phyloP scores from a whole-genome alignment of 2,888 invertebrate genomes.

The Euplagia quadripunctaria region DNA sequence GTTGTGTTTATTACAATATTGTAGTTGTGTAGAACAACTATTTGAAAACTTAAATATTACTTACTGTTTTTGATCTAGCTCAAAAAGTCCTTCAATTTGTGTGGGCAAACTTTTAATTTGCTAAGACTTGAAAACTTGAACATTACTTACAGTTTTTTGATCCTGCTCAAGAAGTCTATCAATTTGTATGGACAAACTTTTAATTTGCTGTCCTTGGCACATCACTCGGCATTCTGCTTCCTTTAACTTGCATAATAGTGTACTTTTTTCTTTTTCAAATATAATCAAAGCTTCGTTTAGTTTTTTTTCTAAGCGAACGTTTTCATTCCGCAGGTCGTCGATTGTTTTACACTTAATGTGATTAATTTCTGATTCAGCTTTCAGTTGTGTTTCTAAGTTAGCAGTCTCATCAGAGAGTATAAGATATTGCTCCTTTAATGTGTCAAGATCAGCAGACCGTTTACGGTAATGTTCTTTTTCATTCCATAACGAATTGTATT shows the following conservation, averaged over 20 bases:
- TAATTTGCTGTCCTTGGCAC: constrained; percentile 88
- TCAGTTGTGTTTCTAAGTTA: constrained; percentile 73
- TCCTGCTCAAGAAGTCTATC: constrained; percentile 79
- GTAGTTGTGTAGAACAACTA: too few species aligned
- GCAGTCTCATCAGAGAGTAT: constrained; percentile 77
- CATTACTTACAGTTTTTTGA: constrained; percentile 37
- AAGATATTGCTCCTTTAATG: constrained; percentile 76
- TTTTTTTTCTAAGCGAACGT: constrained; percentile 71
- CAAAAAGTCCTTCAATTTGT: constrained; percentile 84
- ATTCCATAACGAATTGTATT: constrained; percentile 76
- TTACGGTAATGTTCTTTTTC: constrained; percentile 80
- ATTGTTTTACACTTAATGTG: constrained; percentile 68
- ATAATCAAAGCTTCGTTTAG: constrained; percentile 66
- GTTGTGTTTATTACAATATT: too few species aligned
- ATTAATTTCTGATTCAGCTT: constrained; percentile 79
- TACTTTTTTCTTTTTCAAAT: constrained; percentile 83
- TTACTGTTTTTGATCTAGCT: constrained; percentile 68
- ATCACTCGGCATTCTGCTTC: constrained; percentile 86
- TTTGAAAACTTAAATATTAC: constrained; percentile 6
- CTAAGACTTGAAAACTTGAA: constrained; percentile 35
- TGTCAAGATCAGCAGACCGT: constrained; percentile 75
- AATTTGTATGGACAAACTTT: constrained; percentile 83
- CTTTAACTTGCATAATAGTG: constrained; percentile 80
- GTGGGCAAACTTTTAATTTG: constrained; percentile 85
- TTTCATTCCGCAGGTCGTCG: constrained; percentile 71